A percentile compares a stretch with the other conserved stretches of the same genome.
phyloP scores from a whole-genome alignment of 2,113 vertebrate species.

The Sarotherodon lohbergeri region DNA sequence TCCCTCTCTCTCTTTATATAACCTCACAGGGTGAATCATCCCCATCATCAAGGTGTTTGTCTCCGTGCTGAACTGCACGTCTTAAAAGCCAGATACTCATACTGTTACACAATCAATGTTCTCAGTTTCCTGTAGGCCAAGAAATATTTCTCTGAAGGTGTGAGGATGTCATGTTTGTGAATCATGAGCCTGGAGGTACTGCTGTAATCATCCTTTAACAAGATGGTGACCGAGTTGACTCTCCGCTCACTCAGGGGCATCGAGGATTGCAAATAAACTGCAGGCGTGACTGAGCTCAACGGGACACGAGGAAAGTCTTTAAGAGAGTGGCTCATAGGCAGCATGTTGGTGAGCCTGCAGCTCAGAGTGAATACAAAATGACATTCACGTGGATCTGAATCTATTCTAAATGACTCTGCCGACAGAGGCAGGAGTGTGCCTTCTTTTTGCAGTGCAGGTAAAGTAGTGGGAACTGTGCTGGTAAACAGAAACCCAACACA shows the following conservation, averaged over 20 bases:
- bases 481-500: background rate
- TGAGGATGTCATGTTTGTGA: background rate
- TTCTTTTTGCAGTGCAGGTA: background rate
- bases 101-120: background rate
- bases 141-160: constrained; percentile 1
- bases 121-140: background rate
- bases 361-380: rapidly evolving
- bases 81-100: background rate
- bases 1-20: background rate
- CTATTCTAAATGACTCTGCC: background rate
- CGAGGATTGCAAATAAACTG: background rate
- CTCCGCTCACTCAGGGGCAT: background rate
- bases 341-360: background rate
- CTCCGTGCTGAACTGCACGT: background rate
- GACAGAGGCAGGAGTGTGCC: too few species aligned
- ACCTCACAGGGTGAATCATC: constrained; percentile 13
- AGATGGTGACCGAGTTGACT: background rate
- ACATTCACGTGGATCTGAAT: background rate
- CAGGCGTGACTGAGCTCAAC: background rate
- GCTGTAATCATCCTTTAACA: background rate
- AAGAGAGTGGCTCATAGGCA: background rate
- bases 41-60: background rate
- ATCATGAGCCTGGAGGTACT: background rate
- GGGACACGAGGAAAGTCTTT: background rate
- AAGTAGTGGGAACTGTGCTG: rapidly evolving